phyloP scores from a whole-genome alignment of 2,888 invertebrate genomes.

The Steinernema hermaphroditum region DNA sequence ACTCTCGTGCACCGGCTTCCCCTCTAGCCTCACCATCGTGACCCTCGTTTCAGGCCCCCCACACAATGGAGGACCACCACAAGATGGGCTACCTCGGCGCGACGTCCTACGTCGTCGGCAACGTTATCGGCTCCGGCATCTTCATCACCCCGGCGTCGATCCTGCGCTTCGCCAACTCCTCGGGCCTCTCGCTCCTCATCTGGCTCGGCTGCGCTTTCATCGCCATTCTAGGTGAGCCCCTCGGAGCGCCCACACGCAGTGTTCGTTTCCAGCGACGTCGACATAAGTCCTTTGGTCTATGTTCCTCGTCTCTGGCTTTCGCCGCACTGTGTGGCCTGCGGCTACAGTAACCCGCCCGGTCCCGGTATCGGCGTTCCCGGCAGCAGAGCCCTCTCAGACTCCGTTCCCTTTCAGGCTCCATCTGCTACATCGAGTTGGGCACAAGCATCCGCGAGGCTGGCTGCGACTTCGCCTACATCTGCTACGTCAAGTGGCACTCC shows the following conservation, averaged over 20 bases:
- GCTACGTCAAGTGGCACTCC: constrained; percentile 53
- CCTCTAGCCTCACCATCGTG: too few species aligned
- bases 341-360: background rate
- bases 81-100: constrained; percentile 63
- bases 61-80: constrained; percentile 36
- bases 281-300: constrained; percentile 1
- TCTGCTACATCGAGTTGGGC: constrained; percentile 65
- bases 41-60: background rate
- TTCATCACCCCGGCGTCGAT: constrained; percentile 59
- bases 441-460: constrained; percentile 63
- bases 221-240: constrained; percentile 56
- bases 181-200: constrained; percentile 86
- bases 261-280: constrained; percentile 10
- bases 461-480: constrained; percentile 65
- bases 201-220: constrained; percentile 85
- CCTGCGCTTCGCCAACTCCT: constrained; percentile 72
- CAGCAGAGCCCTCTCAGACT: background rate
- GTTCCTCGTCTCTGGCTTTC: background rate
- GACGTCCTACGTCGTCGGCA: constrained; percentile 63
- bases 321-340: background rate
- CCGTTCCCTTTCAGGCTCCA: constrained; percentile 52
- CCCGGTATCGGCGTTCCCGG: background rate
- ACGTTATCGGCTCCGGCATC: constrained; percentile 65
- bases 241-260: background rate
- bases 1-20: too few species aligned